phyloP scores from a whole-genome alignment of 1,140 invertebrate species.

The Orussus abietinus region DNA sequence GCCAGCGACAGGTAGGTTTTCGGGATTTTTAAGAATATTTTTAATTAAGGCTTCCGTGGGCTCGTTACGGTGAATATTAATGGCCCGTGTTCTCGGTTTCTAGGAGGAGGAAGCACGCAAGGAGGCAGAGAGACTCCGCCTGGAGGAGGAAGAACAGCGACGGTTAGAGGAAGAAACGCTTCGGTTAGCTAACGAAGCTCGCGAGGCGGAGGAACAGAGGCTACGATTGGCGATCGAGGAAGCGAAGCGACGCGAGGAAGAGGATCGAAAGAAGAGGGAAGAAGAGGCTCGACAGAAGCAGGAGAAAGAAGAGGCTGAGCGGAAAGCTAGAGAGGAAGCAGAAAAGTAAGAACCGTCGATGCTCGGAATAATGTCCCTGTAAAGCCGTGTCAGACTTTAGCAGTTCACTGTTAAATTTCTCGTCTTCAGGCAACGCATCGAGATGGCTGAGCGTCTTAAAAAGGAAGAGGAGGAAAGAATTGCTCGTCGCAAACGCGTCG shows the following conservation, averaged over 20 bases:
- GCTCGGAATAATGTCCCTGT: too few relatives aligned
- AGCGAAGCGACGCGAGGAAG: conserved; percentile 60
- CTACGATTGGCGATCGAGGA: conserved; percentile 69
- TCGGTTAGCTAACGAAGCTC: conserved; percentile 66
- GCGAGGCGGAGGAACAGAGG: conserved; percentile 70
- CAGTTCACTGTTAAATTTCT: conserved; percentile 7
- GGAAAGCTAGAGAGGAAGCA: conserved; percentile 71
- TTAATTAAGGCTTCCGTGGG: too few relatives aligned
- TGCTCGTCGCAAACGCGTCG: conserved; percentile 71
- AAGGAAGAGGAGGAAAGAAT: conserved; percentile 78
- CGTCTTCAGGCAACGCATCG: conserved; percentile 61
- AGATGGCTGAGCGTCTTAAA: conserved; percentile 70
- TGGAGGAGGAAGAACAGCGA: conserved; percentile 77
- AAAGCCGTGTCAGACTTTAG: not conserved
- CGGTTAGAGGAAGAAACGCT: conserved; percentile 72
- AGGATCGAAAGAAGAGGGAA: conserved; percentile 60
- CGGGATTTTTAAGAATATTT: conserved; percentile 9
- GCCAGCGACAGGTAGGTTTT: conserved; percentile 60
- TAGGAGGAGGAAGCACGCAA: conserved; percentile 68
- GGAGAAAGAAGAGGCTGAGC: conserved; percentile 74
- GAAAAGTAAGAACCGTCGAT: conserved; percentile 64
- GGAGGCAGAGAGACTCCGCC: conserved; percentile 70
- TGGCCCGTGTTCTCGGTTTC: too few relatives aligned
- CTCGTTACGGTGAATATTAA: too few relatives aligned
- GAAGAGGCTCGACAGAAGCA: conserved; percentile 67